Conservation (phyloP, 2,113 vertebrate species). For the Tragelaphus strepsiceros region DNA sequence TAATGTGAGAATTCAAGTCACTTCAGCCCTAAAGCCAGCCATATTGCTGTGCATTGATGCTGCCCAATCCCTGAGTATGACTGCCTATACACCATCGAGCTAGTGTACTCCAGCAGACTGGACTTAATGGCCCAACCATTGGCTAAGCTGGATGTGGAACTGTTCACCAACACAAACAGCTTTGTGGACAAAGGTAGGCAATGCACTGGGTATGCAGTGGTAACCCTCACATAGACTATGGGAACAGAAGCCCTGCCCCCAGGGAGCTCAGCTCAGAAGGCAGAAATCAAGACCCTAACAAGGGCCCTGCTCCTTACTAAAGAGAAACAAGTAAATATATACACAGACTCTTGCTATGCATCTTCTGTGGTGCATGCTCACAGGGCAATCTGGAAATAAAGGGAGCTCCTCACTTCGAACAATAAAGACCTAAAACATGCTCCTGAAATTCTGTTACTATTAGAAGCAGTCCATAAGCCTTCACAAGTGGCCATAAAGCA, state of each 20-base stretch:
- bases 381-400: neutral
- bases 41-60: neutral
- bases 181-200: neutral
- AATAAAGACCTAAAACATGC: neutral
- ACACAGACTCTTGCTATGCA: neutral
- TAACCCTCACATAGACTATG: neutral
- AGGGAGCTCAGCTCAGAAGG: neutral
- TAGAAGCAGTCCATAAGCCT: neutral
- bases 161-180: neutral
- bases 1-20: neutral
- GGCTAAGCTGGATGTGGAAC: neutral
- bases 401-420: neutral
- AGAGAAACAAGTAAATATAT: neutral
- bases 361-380: neutral
- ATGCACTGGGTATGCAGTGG: neutral
- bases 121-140: neutral
- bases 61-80: neutral
- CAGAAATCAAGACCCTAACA: neutral
- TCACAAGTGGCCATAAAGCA: neutral
- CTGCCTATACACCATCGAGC: neutral
- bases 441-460: neutral
- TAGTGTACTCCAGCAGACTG: neutral
- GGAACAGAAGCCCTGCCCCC: neutral
- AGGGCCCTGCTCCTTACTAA: neutral
- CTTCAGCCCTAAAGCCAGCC: neutral